A percentile compares a stretch with the other conserved stretches of the same genome.
Evolutionary conservation across 2,797 vertebrate genomes (phyloP).

Genomic region (Macropus fuliginosus): DNA sequence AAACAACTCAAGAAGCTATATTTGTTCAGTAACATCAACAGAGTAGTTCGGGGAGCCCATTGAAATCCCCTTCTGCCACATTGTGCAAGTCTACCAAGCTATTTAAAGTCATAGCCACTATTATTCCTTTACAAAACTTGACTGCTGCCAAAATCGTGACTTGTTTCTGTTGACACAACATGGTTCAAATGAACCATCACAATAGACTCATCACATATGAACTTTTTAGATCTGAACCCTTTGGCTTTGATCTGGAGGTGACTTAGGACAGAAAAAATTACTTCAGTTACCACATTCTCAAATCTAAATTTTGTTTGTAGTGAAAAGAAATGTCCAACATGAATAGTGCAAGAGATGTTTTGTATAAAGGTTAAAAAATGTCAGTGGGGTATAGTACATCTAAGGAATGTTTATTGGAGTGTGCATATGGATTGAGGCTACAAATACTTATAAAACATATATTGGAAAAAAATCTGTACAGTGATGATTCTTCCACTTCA

Average conservation of each 20-base stretch:
- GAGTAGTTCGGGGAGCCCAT: conserved; percentile 50
- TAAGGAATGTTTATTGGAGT: not conserved
- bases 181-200: conserved; percentile 55
- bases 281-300: conserved; percentile 20
- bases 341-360: not conserved
- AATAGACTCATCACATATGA: conserved; percentile 12
- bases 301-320: not conserved
- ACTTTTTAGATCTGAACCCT: conserved; percentile 31
- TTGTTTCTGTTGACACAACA: conserved; percentile 72
- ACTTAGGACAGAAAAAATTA: conserved; percentile 56
- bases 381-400: not conserved
- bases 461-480: not conserved
- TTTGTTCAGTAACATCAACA: conserved; percentile 77
- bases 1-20: conserved; percentile 81
- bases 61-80: conserved; percentile 55
- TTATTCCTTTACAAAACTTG: conserved; percentile 66
- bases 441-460: not conserved
- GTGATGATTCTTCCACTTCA: not conserved
- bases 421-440: not conserved
- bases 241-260: conserved; percentile 47
- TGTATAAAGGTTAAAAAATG: not conserved
- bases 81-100: conserved; percentile 55
- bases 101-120: conserved; percentile 70
- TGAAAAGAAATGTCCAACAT: not conserved
- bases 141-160: conserved; percentile 66